Evolutionary conservation across 2,797 vertebrate species (phyloP).

Genomic region (Ceyx erithaca): DNA sequence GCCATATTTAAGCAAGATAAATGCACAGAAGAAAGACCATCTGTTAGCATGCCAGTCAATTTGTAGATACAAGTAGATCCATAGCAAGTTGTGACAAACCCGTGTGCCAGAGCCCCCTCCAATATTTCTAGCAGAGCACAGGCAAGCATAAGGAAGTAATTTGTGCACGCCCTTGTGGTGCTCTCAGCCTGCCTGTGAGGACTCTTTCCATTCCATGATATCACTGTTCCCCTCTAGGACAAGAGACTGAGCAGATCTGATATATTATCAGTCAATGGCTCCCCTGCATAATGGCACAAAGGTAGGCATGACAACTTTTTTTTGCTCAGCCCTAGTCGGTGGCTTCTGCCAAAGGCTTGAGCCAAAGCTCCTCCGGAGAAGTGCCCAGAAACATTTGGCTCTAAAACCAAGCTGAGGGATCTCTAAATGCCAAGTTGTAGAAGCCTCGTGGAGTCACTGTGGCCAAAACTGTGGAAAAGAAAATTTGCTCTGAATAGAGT

Average conservation of each 20-base stretch:
- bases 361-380: slow-evolving; percentile 36
- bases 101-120: background rate
- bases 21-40: slow-evolving; percentile 13
- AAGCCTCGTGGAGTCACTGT: slow-evolving; percentile 21
- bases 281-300: background rate
- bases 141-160: slow-evolving; percentile 55
- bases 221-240: background rate
- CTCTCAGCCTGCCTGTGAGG: background rate
- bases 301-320: slow-evolving; percentile 43
- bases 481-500: slow-evolving; percentile 72
- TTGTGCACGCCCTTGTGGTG: background rate
- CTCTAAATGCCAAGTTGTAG: slow-evolving; percentile 19
- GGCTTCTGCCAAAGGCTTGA: slow-evolving; percentile 66
- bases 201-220: background rate
- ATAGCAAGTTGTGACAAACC: slow-evolving; percentile 12
- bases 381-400: slow-evolving; percentile 52
- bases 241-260: background rate
- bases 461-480: slow-evolving; percentile 60
- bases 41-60: slow-evolving; percentile 16
- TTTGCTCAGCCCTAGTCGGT: slow-evolving; percentile 11
- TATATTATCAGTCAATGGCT: slow-evolving; percentile 1
- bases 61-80: slow-evolving; percentile 15
- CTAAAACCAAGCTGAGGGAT: slow-evolving; percentile 18
- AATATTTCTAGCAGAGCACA: slow-evolving; percentile 46
- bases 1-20: slow-evolving; percentile 50